Conservation (phyloP, 23 tunicate species). For the Halocynthia aurantium region DNA sequence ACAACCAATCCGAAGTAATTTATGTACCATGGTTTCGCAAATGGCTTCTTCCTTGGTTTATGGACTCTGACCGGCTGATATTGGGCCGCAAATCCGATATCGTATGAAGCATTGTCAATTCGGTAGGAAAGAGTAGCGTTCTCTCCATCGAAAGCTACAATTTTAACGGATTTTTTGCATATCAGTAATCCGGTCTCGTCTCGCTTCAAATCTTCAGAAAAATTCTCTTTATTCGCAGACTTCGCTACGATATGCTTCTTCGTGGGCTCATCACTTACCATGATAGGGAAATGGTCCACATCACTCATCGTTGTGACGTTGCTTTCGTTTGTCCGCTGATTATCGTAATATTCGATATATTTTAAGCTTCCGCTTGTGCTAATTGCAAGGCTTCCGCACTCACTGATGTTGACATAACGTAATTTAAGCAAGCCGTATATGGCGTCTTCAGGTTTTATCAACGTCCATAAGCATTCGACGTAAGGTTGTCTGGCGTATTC, state of each 20-base stretch:
- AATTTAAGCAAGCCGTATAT: constrained; percentile 13
- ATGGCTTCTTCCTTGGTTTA: neutral
- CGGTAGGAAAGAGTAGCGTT: constrained; percentile 5
- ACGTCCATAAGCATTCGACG: constrained; percentile 24
- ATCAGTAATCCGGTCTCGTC: neutral
- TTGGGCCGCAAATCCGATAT: neutral
- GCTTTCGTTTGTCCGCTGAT: neutral
- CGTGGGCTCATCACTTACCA: neutral
- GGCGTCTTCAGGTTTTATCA: constrained; percentile 18
- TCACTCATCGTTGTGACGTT: neutral
- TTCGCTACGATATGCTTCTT: neutral
- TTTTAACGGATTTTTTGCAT: neutral
- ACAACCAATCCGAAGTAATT: constrained; percentile 25
- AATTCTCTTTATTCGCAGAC: neutral
- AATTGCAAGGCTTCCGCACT: constrained; percentile 22
- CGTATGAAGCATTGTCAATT: neutral
- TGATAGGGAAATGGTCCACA: neutral
- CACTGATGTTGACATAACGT: neutral
- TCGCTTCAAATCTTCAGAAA: neutral
- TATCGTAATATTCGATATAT: neutral
- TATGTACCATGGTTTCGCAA: constrained; percentile 23
- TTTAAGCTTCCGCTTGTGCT: neutral
- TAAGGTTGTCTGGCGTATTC: neutral
- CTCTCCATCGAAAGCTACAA: constrained; percentile 14
- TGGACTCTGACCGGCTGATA: neutral